A percentile compares a stretch with the other conserved stretches of the same genome.
Evolutionary conservation across 1,140 invertebrate genomes (phyloP).

Genomic region (Drosophila repletoides): DNA sequence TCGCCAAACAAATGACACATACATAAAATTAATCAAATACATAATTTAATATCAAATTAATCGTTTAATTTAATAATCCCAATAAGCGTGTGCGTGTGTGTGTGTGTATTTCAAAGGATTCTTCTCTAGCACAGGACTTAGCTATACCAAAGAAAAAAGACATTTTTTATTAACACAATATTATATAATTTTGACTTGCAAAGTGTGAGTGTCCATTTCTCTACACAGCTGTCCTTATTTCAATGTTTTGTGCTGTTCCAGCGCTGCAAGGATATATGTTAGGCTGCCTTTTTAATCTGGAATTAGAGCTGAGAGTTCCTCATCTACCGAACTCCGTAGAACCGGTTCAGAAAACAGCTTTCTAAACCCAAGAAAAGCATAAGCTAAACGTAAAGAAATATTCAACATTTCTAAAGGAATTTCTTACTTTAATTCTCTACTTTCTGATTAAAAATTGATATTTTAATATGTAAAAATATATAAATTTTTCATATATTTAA

Average conservation of each 20-base stretch:
- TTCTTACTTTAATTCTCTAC: no score
- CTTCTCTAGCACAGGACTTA: slow-evolving; percentile 31
- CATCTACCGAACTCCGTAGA: no score
- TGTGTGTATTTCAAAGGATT: slow-evolving; percentile 27
- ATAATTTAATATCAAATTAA: slow-evolving; percentile 27
- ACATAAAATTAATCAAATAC: slow-evolving; percentile 40
- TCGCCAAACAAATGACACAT: slow-evolving; percentile 47
- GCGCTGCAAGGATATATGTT: slow-evolving; percentile 36
- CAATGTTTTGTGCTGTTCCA: slow-evolving; percentile 12
- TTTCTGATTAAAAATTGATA: no score
- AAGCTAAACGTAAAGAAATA: no score
- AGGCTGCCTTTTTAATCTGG: not conserved
- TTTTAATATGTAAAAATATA: not conserved
- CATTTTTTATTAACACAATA: slow-evolving; percentile 14
- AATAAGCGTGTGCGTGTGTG: slow-evolving; percentile 12
- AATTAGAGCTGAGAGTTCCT: no score
- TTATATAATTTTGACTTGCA: slow-evolving; percentile 52
- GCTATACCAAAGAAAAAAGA: slow-evolving; percentile 15
- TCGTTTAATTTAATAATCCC: slow-evolving; percentile 18
- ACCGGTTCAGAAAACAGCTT: no score
- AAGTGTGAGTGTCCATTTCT: slow-evolving; percentile 42
- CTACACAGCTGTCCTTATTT: not conserved
- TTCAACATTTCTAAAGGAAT: no score
- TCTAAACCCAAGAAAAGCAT: no score
- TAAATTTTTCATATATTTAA: no score